Percentiles rank a stretch among this genome's conserved stretches.
phyloP scores from a whole-genome alignment of 1,140 invertebrate genomes.

The Drosophila bifasciata region DNA sequence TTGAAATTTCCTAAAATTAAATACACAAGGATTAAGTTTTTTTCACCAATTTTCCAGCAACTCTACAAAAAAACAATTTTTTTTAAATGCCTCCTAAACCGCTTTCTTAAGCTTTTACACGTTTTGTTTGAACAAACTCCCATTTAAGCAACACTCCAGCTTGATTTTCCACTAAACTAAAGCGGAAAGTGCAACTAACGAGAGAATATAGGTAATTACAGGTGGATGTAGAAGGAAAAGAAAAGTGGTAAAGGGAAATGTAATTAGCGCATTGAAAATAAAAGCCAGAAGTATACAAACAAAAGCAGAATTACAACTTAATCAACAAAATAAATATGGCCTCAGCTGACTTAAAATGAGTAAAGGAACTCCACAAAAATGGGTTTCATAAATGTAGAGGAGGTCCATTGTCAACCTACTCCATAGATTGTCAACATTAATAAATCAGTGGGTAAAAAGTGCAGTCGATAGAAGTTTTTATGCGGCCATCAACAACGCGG shows the following conservation, averaged over 20 bases:
- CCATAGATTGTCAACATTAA: constrained; percentile 47
- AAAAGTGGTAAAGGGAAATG: constrained; percentile 3
- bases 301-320: constrained; percentile 18
- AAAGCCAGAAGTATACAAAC: background rate
- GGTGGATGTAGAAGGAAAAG: constrained; percentile 16
- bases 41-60: too few relatives aligned
- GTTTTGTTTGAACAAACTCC: background rate
- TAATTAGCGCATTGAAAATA: constrained; percentile 17
- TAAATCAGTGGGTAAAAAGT: constrained; percentile 54
- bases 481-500: constrained; percentile 42
- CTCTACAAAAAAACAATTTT: background rate
- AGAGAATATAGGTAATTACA: constrained; percentile 26
- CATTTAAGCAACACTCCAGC: constrained; percentile 1
- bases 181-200: constrained; percentile 21
- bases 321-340: background rate
- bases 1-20: too few relatives aligned
- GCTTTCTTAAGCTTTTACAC: too few relatives aligned
- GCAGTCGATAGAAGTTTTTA: constrained; percentile 51
- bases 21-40: too few relatives aligned
- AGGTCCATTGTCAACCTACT: constrained; percentile 6
- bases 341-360: constrained; percentile 2
- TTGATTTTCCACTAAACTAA: constrained; percentile 21
- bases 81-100: background rate
- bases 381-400: background rate
- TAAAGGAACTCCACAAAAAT: constrained; percentile 6